Percentiles rank a stretch among this genome's conserved stretches.
These are phyloP conservation scores for Sphyrna mokarran DNA, from an alignment of 2,113 vertebrate genomes.

Conservation along the genomic window DNA sequence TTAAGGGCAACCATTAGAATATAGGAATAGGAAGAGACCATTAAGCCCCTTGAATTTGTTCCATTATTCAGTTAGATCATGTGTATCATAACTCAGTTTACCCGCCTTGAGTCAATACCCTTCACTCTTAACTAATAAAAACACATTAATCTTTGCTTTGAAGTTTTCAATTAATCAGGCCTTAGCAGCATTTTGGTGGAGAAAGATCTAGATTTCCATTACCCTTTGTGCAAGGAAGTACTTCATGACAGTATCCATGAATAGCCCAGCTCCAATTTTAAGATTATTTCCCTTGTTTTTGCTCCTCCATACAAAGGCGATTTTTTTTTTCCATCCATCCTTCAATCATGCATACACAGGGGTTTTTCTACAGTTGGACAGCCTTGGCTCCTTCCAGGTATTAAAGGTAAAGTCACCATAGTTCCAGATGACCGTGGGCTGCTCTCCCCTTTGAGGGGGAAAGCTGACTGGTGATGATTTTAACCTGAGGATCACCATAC, in stretches of 20 bases:
- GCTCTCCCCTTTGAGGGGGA: too few relatives aligned
- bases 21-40: neutral
- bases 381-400: neutral
- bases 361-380: neutral
- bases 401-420: too few relatives aligned
- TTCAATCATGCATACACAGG: neutral
- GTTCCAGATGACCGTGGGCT: too few relatives aligned
- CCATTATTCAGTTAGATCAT: neutral
- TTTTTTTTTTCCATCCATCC: neutral
- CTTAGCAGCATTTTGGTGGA: too few relatives aligned
- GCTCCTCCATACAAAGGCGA: neutral
- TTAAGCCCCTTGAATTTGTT: neutral
- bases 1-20: neutral
- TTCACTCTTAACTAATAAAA: neutral
- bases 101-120: neutral
- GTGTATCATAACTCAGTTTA: neutral
- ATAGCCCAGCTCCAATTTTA: too few relatives aligned
- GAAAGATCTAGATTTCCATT: too few relatives aligned
- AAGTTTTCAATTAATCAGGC: too few relatives aligned
- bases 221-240: too few relatives aligned
- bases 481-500: too few relatives aligned
- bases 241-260: too few relatives aligned
- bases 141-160: neutral
- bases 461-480: too few relatives aligned
- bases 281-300: neutral